These are phyloP conservation scores for Protaetia brevitarsis DNA, from an alignment of 1,140 invertebrate genomes.

Conservation along the genomic window DNA sequence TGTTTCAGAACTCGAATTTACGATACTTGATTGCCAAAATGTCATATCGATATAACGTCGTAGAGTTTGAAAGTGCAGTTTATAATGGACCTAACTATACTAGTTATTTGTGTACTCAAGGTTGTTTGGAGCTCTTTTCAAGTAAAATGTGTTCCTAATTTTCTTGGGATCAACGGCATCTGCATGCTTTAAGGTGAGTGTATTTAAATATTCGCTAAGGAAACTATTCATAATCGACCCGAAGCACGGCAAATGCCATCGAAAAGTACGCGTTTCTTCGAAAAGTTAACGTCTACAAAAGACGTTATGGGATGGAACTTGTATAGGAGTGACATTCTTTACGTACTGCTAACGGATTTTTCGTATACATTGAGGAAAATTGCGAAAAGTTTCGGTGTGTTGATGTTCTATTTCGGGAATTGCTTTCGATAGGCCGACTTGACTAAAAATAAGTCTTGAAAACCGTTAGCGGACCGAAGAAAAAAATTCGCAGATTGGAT, in stretches of 20 bases:
- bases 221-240: no score
- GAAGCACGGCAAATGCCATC: no score
- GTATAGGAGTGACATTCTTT: slow-evolving; percentile 11
- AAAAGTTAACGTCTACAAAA: slow-evolving; percentile 2
- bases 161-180: slow-evolving; percentile 25
- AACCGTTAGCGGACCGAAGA: not conserved
- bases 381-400: not conserved
- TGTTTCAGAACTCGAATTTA: not conserved
- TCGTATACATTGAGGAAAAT: not conserved
- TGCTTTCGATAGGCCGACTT: not conserved
- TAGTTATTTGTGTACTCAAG: slow-evolving; percentile 1
- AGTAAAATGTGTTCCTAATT: slow-evolving; percentile 16
- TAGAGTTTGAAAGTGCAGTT: slow-evolving; percentile 8
- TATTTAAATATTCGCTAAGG: not conserved
- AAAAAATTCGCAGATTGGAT: not conserved
- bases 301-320: not conserved
- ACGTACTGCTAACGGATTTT: not conserved
- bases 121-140: slow-evolving; percentile 1
- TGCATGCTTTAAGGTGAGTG: slow-evolving; percentile 21
- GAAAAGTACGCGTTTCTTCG: not conserved
- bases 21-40: not conserved
- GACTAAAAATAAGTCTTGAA: not conserved
- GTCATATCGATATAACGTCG: not conserved
- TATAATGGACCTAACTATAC: not conserved
- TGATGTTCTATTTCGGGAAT: not conserved